Evolutionary conservation across 2,797 vertebrate genomes (phyloP).

Genomic region (Sebastes taczanowskii): DNA sequence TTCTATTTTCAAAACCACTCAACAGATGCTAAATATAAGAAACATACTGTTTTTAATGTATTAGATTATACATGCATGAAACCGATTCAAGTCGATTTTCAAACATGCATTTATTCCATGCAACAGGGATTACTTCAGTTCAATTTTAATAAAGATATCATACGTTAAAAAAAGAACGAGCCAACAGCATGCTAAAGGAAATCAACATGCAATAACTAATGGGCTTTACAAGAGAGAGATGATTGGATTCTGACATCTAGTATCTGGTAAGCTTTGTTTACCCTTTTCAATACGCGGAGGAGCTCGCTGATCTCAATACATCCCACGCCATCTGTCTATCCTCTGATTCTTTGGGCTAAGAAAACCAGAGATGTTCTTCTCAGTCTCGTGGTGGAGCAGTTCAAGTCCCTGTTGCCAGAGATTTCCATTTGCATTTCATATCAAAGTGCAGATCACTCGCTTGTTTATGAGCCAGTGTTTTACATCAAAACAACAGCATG

Average conservation of each 20-base stretch:
- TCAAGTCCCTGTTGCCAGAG: constrained; percentile 44
- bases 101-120: not conserved
- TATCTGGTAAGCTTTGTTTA: constrained; percentile 65
- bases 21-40: constrained; percentile 2
- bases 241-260: constrained; percentile 58
- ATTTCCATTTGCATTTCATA: constrained; percentile 59
- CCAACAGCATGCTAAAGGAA: not conserved
- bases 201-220: constrained; percentile 15
- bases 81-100: not conserved
- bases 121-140: not conserved
- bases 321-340: constrained; percentile 65
- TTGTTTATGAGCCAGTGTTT: constrained; percentile 50
- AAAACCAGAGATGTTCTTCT: constrained; percentile 46
- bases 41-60: not conserved
- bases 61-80: not conserved
- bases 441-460: constrained; percentile 54
- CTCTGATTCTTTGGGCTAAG: constrained; percentile 44
- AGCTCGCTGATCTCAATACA: constrained; percentile 42
- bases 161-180: not conserved
- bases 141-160: not conserved
- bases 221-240: constrained; percentile 10
- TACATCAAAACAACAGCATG: constrained; percentile 33
- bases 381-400: constrained; percentile 29
- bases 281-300: constrained; percentile 52
- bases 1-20: not conserved